These are phyloP conservation scores for Gymnarchus niloticus DNA, from an alignment of 2,113 vertebrate genomes.

Conservation along the genomic window DNA sequence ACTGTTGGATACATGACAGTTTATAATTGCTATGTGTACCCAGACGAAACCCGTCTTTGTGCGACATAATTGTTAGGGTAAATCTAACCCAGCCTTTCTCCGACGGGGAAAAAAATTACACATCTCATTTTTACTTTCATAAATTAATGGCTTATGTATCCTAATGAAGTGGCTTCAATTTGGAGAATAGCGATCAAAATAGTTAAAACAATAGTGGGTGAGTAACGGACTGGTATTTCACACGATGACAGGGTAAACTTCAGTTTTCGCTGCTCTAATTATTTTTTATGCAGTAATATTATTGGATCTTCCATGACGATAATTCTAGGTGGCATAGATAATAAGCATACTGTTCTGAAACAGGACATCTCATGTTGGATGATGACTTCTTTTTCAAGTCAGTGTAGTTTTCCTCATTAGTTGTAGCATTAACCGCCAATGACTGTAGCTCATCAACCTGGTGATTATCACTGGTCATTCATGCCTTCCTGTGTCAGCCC, in stretches of 20 bases:
- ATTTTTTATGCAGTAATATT: not conserved
- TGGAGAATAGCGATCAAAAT: conserved; percentile 56
- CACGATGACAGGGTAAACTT: not conserved
- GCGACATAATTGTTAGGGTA: conserved; percentile 96
- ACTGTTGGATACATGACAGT: conserved; percentile 99
- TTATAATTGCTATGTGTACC: conserved; percentile 99
- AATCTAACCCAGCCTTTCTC: conserved; percentile 84
- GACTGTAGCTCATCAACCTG: not conserved
- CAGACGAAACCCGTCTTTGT: conserved; percentile 99
- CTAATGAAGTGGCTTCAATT: conserved; percentile 58
- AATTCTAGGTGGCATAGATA: not conserved
- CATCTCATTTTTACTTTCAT: conserved; percentile 63
- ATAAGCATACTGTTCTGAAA: not conserved
- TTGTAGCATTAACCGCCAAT: not conserved
- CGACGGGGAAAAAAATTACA: conserved; percentile 67
- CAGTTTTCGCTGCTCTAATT: not conserved
- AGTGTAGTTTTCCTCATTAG: conserved; percentile 8
- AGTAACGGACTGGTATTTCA: conserved; percentile 26
- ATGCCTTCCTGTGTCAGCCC: not conserved
- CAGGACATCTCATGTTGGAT: not conserved
- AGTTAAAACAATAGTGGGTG: conserved; percentile 38
- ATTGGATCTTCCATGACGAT: not conserved
- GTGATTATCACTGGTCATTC: not conserved
- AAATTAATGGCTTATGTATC: conserved; percentile 68
- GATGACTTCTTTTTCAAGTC: not conserved